phyloP scores from a whole-genome alignment of 2,113 vertebrate species.

The Daubentonia madagascariensis region DNA sequence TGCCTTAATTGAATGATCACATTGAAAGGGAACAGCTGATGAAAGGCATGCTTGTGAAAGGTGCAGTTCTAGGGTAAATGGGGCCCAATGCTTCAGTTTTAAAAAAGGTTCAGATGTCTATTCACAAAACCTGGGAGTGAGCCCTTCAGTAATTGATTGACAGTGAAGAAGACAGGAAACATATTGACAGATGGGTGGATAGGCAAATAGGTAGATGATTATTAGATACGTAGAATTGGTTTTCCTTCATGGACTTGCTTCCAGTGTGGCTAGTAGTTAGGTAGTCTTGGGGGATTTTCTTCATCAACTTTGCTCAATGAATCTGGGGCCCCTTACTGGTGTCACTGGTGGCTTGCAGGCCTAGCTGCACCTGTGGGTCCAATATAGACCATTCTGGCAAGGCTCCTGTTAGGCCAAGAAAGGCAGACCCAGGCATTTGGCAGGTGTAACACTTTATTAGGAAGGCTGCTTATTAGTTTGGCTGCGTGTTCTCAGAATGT shows the following conservation, averaged over 20 bases:
- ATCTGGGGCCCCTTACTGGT: not conserved
- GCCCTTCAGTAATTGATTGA: not conserved
- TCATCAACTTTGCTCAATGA: not conserved
- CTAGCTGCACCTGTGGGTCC: not conserved
- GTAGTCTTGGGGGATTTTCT: not conserved
- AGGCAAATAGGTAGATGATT: not conserved
- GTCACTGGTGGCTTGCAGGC: not conserved
- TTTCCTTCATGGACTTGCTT: not conserved
- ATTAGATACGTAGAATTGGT: not conserved
- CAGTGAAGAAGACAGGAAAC: not conserved
- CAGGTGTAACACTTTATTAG: not conserved
- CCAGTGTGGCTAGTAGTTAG: not conserved
- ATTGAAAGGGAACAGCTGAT: not conserved
- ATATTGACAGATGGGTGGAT: not conserved
- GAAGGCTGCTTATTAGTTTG: conserved; percentile 23
- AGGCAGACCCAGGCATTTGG: not conserved
- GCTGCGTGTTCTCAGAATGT: not conserved
- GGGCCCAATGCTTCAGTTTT: not conserved
- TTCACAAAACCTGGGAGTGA: not conserved
- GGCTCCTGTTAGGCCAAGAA: not conserved
- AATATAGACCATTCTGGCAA: not conserved
- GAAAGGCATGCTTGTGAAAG: not conserved
- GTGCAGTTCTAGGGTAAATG: not conserved
- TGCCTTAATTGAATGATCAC: not conserved
- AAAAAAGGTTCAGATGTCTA: not conserved